Evolutionary conservation across 2,888 invertebrate genomes (phyloP).

Genomic region (Drosophila kambysellisi): DNA sequence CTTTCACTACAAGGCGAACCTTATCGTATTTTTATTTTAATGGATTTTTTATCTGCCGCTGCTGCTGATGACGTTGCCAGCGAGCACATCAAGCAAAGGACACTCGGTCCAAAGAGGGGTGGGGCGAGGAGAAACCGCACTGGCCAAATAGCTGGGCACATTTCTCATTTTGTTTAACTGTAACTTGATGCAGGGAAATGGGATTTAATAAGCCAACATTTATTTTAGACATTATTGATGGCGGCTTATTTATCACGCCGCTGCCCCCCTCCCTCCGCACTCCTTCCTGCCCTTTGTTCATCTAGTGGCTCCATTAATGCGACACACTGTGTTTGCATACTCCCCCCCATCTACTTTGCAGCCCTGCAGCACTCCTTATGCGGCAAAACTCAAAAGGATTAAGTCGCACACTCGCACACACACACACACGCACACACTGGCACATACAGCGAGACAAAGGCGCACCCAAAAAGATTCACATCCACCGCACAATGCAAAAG

Average conservation of each 20-base stretch:
- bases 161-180: conserved; percentile 75
- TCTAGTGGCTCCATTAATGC: conserved; percentile 63
- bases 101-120: conserved; percentile 4
- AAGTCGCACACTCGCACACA: conserved; percentile 54
- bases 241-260: conserved; percentile 67
- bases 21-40: conserved; percentile 81
- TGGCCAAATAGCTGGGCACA: conserved; percentile 60
- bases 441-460: conserved; percentile 54
- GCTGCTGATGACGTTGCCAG: conserved; percentile 62
- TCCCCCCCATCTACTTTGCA: background rate
- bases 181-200: conserved; percentile 70
- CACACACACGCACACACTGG: conserved; percentile 27
- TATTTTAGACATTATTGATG: conserved; percentile 80
- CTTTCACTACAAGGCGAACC: conserved; percentile 69
- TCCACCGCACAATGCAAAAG: conserved; percentile 75
- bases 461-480: conserved; percentile 72
- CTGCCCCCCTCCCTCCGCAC: background rate
- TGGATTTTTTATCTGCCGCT: conserved; percentile 80
- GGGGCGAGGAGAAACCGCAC: conserved; percentile 37
- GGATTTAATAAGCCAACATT: conserved; percentile 81
- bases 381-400: conserved; percentile 83
- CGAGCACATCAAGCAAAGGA: conserved; percentile 46
- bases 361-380: conserved; percentile 57
- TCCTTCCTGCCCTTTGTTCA: background rate
- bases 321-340: conserved; percentile 8